Evolutionary conservation across 2,888 invertebrate genomes (phyloP).

Genomic region (Eupithecia subumbrata): DNA sequence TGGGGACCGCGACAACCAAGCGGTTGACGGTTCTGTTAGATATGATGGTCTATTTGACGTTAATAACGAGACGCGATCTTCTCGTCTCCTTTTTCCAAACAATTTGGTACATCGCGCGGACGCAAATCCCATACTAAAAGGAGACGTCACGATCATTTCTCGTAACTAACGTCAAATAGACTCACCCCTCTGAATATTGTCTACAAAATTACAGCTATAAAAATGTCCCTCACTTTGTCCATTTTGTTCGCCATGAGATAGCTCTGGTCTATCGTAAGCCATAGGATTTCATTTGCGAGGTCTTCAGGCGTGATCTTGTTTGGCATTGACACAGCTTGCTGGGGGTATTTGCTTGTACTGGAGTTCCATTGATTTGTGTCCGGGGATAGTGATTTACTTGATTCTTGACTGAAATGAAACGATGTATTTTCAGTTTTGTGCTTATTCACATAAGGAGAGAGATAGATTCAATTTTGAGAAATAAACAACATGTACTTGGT

Average conservation of each 20-base stretch:
- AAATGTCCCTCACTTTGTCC: conserved; percentile 56
- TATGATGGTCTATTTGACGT: no score
- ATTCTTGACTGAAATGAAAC: conserved; percentile 36
- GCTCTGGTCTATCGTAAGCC: conserved; percentile 77
- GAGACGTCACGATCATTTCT: no score
- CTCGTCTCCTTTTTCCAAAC: no score
- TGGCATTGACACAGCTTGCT: conserved; percentile 63
- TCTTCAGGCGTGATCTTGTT: conserved; percentile 80
- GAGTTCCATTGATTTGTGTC: conserved; percentile 66
- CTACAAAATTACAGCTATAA: neutral
- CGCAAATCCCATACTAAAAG: no score
- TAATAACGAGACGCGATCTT: no score
- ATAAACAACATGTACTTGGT: neutral
- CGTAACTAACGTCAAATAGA: no score
- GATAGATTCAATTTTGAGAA: neutral
- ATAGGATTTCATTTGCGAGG: conserved; percentile 76
- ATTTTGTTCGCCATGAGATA: conserved; percentile 68
- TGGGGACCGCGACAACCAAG: no score
- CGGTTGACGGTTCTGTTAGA: no score
- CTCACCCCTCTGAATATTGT: no score
- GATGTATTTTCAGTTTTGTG: neutral
- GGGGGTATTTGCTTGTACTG: conserved; percentile 61
- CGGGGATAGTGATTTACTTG: conserved; percentile 59
- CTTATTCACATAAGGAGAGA: neutral
- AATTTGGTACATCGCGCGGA: no score